A percentile compares a stretch with the other conserved stretches of the same genome.
These are phyloP conservation scores for Parapsyche elsis DNA, from an alignment of 1,140 invertebrate genomes.

Conservation along the genomic window DNA sequence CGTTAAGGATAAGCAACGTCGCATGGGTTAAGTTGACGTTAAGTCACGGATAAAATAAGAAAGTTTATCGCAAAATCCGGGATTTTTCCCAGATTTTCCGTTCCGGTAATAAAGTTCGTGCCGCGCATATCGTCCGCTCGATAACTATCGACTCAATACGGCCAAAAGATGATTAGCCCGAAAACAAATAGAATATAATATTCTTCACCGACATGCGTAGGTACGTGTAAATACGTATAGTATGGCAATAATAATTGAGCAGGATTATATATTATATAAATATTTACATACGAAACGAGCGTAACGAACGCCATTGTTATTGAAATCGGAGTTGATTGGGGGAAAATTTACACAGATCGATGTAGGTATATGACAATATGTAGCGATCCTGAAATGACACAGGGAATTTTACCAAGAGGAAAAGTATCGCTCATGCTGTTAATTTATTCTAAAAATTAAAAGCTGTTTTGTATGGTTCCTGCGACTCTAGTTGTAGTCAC, in stretches of 20 bases:
- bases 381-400: too few species aligned
- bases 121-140: slow-evolving; percentile 6
- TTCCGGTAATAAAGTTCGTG: slow-evolving; percentile 11
- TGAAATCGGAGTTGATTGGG: neutral
- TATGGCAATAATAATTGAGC: too few species aligned
- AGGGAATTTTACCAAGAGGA: too few species aligned
- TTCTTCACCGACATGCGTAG: neutral
- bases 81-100: slow-evolving; percentile 22
- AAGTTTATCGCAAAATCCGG: slow-evolving; percentile 32
- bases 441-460: neutral
- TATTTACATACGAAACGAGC: neutral
- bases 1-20: neutral
- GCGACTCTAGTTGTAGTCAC: slow-evolving; percentile 9
- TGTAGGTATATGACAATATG: too few species aligned
- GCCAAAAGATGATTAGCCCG: too few species aligned
- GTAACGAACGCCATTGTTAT: slow-evolving; percentile 12
- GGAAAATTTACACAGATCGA: neutral
- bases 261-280: neutral
- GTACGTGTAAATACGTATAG: too few species aligned
- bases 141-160: neutral
- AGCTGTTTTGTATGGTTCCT: neutral
- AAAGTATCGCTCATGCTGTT: too few species aligned
- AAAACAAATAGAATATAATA: neutral
- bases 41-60: slow-evolving; percentile 38
- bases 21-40: slow-evolving; percentile 1